Evolutionary conservation across 2,888 invertebrate genomes (phyloP).

Genomic region (Pachymerium ferrugineum): DNA sequence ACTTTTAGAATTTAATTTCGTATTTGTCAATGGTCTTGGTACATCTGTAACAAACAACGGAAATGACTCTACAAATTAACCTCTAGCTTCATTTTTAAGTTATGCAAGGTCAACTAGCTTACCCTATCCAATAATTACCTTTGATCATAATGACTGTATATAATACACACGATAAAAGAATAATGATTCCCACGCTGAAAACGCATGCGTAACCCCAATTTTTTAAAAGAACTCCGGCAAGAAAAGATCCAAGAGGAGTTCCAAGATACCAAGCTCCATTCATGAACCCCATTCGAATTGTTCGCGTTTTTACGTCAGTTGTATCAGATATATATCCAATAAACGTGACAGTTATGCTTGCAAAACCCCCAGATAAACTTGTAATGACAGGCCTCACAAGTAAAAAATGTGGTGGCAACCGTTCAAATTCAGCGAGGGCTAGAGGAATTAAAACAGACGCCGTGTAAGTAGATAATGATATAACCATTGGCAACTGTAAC

Average conservation of each 20-base stretch:
- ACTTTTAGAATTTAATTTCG: neutral
- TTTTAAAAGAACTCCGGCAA: slow-evolving; percentile 12
- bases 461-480: neutral
- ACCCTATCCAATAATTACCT: slow-evolving; percentile 1
- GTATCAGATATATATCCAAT: slow-evolving; percentile 7
- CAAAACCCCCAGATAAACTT: neutral
- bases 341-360: neutral
- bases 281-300: slow-evolving; percentile 3
- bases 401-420: slow-evolving; percentile 22
- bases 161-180: neutral
- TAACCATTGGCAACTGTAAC: neutral
- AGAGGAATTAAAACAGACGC: neutral
- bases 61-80: no score
- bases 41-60: neutral
- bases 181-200: neutral
- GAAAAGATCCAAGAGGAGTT: neutral
- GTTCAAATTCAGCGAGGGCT: neutral
- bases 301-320: neutral
- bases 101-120: no score
- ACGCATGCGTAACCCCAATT: neutral
- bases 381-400: slow-evolving; percentile 16
- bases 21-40: neutral
- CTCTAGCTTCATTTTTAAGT: no score
- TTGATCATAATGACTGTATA: neutral
- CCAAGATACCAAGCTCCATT: slow-evolving; percentile 16